Base-by-base conservation (phyloP, 2,113 vertebrate species). In the Dryoscopus gambensis region DNA sequence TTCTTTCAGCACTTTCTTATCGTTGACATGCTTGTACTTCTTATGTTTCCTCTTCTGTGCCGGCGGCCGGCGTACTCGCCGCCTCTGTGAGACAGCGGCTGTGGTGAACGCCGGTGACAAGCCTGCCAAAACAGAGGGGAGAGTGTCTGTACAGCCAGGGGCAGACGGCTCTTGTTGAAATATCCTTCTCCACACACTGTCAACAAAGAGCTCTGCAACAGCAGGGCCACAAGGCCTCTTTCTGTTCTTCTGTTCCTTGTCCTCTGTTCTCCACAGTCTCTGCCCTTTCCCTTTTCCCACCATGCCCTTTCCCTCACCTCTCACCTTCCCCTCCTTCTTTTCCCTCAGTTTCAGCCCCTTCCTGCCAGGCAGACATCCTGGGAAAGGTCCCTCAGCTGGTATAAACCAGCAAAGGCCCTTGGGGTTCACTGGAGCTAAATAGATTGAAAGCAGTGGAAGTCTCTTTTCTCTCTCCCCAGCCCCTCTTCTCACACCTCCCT, bases 21-120 rank as follows among this genome's bases (percentile, higher is more conserved):
- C 97, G 10, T 98, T 98, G 30, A 98, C 97, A 69, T 98, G 98
- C 96, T 98, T 98, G 96, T 98, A 98, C 91, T 98, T 98, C 95
- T 97, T 98, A 95, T 98, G 98, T 96, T 98, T 98, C 95, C 98
- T 98, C 95, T 98, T 98, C 93, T 93, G 97, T 10, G 27, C 90
- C 12, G 94, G 97, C 21, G 96, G 98, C 91, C 98, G 95, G 88
- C 96, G 98, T n/a, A 96, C 89, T 53, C 97, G 93, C 94, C 95
- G 94, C 90, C 95, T 95, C 87, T 93, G 89, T 25, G 95, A 94
- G 64, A 92, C 84, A 71, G 96, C 89, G 44, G 95, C 87, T 63
- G 86, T 88, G 82, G 98, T 97, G 67, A 95, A 97, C 6, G 92
- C 84, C 0, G 97, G 87, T 2, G 90, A 93, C 84, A 69, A 89